These are phyloP conservation scores for Heliconius himera DNA, from an alignment of 1,140 invertebrate genomes.

Conservation along the genomic window DNA sequence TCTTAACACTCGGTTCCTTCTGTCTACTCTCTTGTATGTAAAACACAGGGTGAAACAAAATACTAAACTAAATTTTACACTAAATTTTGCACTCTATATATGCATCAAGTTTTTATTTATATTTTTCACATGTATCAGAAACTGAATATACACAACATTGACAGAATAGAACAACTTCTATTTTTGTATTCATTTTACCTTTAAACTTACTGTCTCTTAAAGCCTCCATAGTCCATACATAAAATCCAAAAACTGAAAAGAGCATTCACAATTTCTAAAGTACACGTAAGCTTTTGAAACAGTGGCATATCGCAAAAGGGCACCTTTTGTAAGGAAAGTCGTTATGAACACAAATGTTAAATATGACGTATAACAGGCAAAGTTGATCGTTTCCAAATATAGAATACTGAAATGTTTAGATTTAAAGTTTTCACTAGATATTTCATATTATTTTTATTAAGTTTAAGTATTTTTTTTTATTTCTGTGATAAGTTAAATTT, in stretches of 20 bases:
- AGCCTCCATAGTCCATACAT: background rate
- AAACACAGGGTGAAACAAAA: background rate
- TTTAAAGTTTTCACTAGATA: conserved; percentile 18
- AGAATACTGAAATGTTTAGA: conserved; percentile 31
- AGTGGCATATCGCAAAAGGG: conserved; percentile 7
- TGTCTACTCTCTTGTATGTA: no score
- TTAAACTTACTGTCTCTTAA: conserved; percentile 6
- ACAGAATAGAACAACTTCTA: background rate
- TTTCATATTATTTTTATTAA: background rate
- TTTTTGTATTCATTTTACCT: background rate
- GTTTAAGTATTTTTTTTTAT: no score
- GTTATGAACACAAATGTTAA: conserved; percentile 46
- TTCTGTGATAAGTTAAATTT: no score
- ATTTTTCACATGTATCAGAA: background rate
- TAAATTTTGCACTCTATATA: background rate
- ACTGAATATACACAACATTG: background rate
- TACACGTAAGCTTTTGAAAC: conserved; percentile 12
- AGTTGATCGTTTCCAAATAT: conserved; percentile 53
- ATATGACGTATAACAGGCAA: conserved; percentile 49
- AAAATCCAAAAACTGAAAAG: conserved; percentile 4
- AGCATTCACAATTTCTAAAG: conserved; percentile 8
- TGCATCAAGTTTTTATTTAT: background rate
- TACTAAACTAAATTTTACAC: no score
- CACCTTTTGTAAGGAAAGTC: conserved; percentile 38
- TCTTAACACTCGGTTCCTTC: no score